Percentiles rank a stretch among this genome's conserved stretches.
Evolutionary conservation across 2,888 invertebrate species (phyloP).

Genomic region (Gasteruption jaculator): DNA sequence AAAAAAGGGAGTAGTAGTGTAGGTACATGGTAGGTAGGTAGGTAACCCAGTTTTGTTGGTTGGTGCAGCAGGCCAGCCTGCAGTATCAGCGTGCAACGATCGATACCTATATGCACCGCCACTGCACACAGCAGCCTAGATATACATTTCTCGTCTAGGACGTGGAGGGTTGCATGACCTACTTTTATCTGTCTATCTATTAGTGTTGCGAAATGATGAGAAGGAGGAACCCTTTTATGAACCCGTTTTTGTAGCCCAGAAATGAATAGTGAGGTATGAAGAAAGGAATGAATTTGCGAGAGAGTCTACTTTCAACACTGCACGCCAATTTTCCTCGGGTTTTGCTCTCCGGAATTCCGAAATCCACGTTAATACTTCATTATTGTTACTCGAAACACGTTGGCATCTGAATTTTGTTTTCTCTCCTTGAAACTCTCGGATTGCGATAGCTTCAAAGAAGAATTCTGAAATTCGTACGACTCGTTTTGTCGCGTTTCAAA

Average conservation of each 20-base stretch:
- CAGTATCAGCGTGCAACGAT: slow-evolving; percentile 27
- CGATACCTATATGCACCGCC: slow-evolving; percentile 38
- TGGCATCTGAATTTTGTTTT: too few species aligned
- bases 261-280: slow-evolving; percentile 17
- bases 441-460: too few species aligned
- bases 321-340: too few species aligned
- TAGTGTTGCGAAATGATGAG: background rate
- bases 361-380: too few species aligned
- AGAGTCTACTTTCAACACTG: background rate
- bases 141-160: slow-evolving; percentile 39
- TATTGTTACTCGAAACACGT: too few species aligned
- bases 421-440: too few species aligned
- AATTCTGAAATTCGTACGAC: too few species aligned
- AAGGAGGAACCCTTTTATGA: slow-evolving; percentile 8
- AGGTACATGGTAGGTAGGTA: slow-evolving; percentile 32
- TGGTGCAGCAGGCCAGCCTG: slow-evolving; percentile 39
- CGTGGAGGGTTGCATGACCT: slow-evolving; percentile 30
- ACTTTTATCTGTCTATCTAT: slow-evolving; percentile 16
- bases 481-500: too few species aligned
- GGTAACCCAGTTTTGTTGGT: slow-evolving; percentile 45
- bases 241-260: slow-evolving; percentile 2
- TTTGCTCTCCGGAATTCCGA: too few species aligned
- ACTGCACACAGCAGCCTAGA: slow-evolving; percentile 31
- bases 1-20: slow-evolving; percentile 18
- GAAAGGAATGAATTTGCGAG: slow-evolving; percentile 13